Conservation (phyloP, 2,797 vertebrate genomes). For the Pogoniulus pusillus region DNA sequence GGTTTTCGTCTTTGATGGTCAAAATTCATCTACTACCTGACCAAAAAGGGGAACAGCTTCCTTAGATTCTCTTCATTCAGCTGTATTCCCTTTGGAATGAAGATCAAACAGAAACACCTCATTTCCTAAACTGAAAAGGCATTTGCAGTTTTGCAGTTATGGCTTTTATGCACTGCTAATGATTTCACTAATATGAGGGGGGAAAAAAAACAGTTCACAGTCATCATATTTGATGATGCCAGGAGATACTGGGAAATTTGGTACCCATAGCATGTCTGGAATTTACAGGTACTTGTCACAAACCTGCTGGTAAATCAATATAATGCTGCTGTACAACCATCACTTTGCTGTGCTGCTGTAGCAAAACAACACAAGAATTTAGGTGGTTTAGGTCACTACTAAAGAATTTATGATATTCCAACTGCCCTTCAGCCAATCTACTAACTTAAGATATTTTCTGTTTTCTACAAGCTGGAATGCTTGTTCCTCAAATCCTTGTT, state of each 20-base stretch:
- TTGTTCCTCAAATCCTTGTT: not conserved
- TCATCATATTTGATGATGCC: too few species aligned
- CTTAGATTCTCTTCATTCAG: not conserved
- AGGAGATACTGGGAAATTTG: not conserved
- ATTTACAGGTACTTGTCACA: not conserved
- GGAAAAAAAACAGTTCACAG: rapidly evolving
- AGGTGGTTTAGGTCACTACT: not conserved
- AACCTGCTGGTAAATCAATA: not conserved
- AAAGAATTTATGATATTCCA: not conserved
- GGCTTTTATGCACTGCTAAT: not conserved
- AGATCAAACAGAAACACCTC: not conserved
- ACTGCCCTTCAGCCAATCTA: not conserved
- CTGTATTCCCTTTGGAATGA: not conserved
- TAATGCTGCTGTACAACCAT: not conserved
- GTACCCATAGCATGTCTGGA: not conserved
- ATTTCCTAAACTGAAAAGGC: not conserved
- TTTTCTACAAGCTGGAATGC: not conserved
- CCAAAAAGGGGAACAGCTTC: not conserved
- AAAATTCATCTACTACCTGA: too few species aligned
- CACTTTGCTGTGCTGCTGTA: not conserved
- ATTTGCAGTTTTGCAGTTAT: not conserved
- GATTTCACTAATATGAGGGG: not conserved
- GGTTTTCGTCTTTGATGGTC: not conserved
- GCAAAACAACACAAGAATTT: not conserved
- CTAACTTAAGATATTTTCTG: not conserved